Percentiles rank a stretch among this genome's conserved stretches.
These are phyloP conservation scores for Odobenus rosmarus DNA, from an alignment of 2,113 vertebrate species.

Conservation along the genomic window DNA sequence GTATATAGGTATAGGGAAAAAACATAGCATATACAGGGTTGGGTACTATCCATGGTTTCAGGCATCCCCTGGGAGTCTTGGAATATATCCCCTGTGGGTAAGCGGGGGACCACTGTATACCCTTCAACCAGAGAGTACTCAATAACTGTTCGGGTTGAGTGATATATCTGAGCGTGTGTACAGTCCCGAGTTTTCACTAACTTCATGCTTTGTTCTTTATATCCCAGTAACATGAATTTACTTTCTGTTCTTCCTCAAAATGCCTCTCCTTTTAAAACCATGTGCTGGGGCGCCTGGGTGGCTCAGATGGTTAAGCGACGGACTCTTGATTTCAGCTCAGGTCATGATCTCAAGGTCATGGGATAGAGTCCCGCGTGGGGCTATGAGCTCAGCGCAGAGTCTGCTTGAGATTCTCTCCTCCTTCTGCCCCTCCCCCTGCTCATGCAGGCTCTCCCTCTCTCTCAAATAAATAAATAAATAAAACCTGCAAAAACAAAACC, in stretches of 20 bases:
- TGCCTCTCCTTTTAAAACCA: not conserved
- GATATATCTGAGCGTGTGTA: no score
- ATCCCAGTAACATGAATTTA: not conserved
- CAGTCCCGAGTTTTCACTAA: not conserved
- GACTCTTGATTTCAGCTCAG: not conserved
- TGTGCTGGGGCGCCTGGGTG: not conserved
- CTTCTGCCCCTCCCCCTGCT: not conserved
- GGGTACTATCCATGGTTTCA: not conserved
- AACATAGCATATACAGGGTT: not conserved
- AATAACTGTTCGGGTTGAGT: not conserved
- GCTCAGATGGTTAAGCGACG: not conserved
- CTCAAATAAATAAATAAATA: not conserved
- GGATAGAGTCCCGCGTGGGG: not conserved
- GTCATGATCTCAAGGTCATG: not conserved
- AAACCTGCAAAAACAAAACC: not conserved
- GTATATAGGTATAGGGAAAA: not conserved
- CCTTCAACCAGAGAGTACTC: not conserved
- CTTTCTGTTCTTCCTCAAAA: constrained; percentile 14
- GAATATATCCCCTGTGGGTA: not conserved
- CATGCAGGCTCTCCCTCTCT: not conserved
- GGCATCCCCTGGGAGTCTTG: not conserved
- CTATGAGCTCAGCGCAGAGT: not conserved
- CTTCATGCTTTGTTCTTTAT: not conserved
- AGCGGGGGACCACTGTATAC: not conserved
- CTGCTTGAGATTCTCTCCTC: not conserved